Evolutionary conservation across 2,888 invertebrate genomes (phyloP).

Genomic region (Diaphora mendica): DNA sequence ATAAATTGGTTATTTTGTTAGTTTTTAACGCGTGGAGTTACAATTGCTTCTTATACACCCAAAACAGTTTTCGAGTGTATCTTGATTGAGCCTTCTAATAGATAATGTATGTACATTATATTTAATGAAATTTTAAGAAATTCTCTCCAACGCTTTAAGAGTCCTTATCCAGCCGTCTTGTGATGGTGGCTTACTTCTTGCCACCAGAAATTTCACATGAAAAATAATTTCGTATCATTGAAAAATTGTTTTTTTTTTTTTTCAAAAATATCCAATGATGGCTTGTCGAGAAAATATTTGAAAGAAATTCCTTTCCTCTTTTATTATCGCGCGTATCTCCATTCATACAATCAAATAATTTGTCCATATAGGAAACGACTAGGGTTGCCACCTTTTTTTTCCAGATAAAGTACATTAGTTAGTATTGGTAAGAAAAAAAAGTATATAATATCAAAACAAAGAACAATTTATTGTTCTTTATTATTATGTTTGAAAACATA

Average conservation of each 20-base stretch:
- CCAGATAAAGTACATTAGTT: too few species aligned
- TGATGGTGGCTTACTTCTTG: not conserved
- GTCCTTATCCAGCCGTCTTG: not conserved
- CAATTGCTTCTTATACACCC: not conserved
- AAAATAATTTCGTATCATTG: not conserved
- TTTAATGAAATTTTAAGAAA: not conserved
- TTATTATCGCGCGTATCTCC: not conserved
- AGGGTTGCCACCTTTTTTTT: too few species aligned
- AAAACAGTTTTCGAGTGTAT: slow-evolving; percentile 1
- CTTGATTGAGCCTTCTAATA: not conserved
- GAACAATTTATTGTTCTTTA: too few species aligned
- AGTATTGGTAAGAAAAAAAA: too few species aligned
- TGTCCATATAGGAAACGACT: not conserved
- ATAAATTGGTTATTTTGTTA: not conserved
- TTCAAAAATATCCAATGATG: not conserved
- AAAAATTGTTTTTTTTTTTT: not conserved
- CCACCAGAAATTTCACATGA: not conserved
- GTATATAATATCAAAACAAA: too few species aligned
- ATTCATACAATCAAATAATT: not conserved
- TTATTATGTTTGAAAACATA: too few species aligned
- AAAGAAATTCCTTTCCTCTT: not conserved
- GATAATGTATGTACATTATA: not conserved
- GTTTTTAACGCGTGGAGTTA: not conserved
- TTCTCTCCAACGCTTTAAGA: not conserved
- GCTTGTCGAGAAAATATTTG: not conserved